Evolutionary conservation across 2,888 invertebrate species (phyloP), one percentile per base, ranked within the genome.

Genomic region (Morinoia aosen): DNA sequence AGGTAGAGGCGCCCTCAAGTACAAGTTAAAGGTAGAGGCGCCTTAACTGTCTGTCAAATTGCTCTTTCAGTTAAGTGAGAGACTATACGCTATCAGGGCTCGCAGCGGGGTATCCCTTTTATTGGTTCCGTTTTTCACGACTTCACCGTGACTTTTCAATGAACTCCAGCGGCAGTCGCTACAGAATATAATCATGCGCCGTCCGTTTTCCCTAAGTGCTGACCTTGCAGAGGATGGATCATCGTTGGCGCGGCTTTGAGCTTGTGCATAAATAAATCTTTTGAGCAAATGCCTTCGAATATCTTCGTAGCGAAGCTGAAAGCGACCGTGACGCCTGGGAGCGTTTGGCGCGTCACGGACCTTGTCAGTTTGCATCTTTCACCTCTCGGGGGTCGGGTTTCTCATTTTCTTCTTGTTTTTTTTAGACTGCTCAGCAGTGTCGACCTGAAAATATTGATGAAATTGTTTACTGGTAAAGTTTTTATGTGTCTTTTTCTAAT

Each of bases 141-240:
- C 76, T 76, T 76, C 76, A 33, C 76, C 76, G 33, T 76, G 76
- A 33, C 76, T 76, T 76, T 76, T 76, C 76, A 76, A 76, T 76
- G 76, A 76, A 76, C 76, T 76, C 33, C 19, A 76, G 76, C 76
- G 19, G 33, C 76, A 76, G 76, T 76, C 76, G 33, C 76, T 33
- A 10, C 25, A 76, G 76, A 76, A 76, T 90, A 90, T 90, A 40
- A 90, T 90, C 90, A 90, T 90, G 39, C 48, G 90, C 12, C 90
- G 48, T 90, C 90, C 76, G 56, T 57, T n/a, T 57, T 93, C 57
- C 93, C 57, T 57, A 93, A 93, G 48, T 57, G 16, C 48, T 93
- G 93, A 93, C 93, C 93, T 93, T 93, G 93, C 58, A 1, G 56
- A n/a, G 93, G 93, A 93, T 93, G 93, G 93, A 93, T 93, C 93